Percentiles rank a stretch among this genome's conserved stretches.
Evolutionary conservation across 2,888 invertebrate species (phyloP).

Genomic region (Drosophila mettleri): DNA sequence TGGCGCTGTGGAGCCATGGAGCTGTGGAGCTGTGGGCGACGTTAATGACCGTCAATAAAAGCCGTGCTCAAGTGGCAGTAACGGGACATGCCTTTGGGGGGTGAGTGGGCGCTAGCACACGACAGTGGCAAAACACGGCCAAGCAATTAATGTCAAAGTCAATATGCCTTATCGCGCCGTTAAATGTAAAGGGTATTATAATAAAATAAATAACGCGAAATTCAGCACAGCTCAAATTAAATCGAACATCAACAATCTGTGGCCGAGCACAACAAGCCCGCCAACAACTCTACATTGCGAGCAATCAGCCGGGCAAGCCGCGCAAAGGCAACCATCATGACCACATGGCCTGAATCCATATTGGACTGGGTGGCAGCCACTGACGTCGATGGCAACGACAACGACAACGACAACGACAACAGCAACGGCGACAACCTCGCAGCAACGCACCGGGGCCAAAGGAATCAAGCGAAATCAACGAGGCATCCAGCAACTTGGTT

Average conservation of each 20-base stretch:
- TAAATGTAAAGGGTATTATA: conserved; percentile 79
- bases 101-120: background rate
- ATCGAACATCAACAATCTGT: conserved; percentile 78
- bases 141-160: conserved; percentile 77
- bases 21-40: conserved; percentile 50
- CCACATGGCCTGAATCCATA: conserved; percentile 10
- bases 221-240: conserved; percentile 76
- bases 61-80: conserved; percentile 74
- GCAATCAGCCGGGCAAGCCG: conserved; percentile 30
- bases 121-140: conserved; percentile 50
- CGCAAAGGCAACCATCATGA: conserved; percentile 19
- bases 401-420: background rate
- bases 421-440: conserved; percentile 12
- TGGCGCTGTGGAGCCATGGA: too few species aligned
- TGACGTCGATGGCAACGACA: background rate
- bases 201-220: conserved; percentile 79
- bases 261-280: conserved; percentile 41
- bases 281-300: conserved; percentile 39
- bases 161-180: conserved; percentile 77
- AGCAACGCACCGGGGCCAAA: conserved; percentile 41
- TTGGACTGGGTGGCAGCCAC: background rate
- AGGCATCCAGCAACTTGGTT: conserved; percentile 72
- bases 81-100: conserved; percentile 43
- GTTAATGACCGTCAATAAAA: conserved; percentile 78
- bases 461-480: conserved; percentile 75